Percentiles rank a stretch among this genome's conserved stretches.
Conservation (phyloP, 2,113 vertebrate species). For the Brachyistius frenatus region DNA sequence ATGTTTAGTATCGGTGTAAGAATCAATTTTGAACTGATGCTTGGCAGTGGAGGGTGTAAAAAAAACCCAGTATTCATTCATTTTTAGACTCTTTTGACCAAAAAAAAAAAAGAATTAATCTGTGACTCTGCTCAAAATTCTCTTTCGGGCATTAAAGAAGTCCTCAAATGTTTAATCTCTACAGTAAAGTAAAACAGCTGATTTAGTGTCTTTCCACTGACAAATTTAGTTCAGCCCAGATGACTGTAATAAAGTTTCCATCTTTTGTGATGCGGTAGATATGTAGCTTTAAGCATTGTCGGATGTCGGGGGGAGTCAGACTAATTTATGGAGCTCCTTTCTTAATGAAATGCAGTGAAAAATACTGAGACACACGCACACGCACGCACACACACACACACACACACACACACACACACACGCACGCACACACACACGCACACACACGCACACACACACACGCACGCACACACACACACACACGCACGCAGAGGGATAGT, state of each 20-base stretch:
- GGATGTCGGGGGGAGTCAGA: neutral
- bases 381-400: slow-evolving; percentile 1
- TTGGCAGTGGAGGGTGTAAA: no score
- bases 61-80: no score
- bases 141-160: no score
- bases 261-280: neutral
- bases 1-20: no score
- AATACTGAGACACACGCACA: slow-evolving; percentile 4
- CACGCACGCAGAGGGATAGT: slow-evolving; percentile 26
- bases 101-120: no score
- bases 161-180: no score
- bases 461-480: slow-evolving; percentile 15
- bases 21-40: no score
- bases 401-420: neutral
- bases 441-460: neutral
- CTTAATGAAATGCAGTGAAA: neutral
- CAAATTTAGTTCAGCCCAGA: neutral
- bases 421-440: neutral
- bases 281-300: neutral
- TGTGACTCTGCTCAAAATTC: no score
- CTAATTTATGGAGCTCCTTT: neutral
- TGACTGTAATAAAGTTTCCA: neutral
- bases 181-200: no score
- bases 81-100: no score
- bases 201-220: no score